Evolutionary conservation across 2,797 vertebrate genomes (phyloP).

Genomic region (Crax fasciolata): DNA sequence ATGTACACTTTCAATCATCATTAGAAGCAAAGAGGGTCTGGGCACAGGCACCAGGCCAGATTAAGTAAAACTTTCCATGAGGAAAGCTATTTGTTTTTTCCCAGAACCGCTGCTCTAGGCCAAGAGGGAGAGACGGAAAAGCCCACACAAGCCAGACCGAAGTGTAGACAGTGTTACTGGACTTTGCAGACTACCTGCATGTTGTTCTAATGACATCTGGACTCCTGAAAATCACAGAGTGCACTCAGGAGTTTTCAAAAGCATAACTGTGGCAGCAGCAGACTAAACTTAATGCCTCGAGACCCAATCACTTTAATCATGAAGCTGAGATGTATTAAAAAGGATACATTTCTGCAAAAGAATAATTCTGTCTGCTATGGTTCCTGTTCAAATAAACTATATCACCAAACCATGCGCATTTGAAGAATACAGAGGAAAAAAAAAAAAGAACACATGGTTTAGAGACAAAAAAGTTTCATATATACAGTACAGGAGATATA

Average conservation of each 20-base stretch:
- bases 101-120: conserved; percentile 69
- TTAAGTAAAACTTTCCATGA: conserved; percentile 95
- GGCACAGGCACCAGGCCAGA: conserved; percentile 88
- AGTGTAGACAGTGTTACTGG: conserved; percentile 70
- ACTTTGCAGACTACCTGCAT: conserved; percentile 79
- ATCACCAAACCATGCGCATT: conserved; percentile 75
- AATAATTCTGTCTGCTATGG: conserved; percentile 80
- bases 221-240: conserved; percentile 78
- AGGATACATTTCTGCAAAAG: conserved; percentile 77
- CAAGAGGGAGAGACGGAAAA: conserved; percentile 60
- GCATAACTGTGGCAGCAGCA: conserved; percentile 78
- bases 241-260: conserved; percentile 74
- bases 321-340: conserved; percentile 70
- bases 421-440: conserved; percentile 64
- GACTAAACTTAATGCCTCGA: conserved; percentile 77
- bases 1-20: conserved; percentile 90
- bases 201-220: conserved; percentile 82
- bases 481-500: conserved; percentile 76
- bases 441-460: conserved; percentile 71
- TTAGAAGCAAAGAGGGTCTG: conserved; percentile 88
- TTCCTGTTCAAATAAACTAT: conserved; percentile 82
- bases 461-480: conserved; percentile 68
- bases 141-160: conserved; percentile 42
- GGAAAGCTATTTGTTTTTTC: conserved; percentile 89
- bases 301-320: conserved; percentile 70